phyloP scores from a whole-genome alignment of 2,888 invertebrate genomes.

The Gymnosoma rotundatum region DNA sequence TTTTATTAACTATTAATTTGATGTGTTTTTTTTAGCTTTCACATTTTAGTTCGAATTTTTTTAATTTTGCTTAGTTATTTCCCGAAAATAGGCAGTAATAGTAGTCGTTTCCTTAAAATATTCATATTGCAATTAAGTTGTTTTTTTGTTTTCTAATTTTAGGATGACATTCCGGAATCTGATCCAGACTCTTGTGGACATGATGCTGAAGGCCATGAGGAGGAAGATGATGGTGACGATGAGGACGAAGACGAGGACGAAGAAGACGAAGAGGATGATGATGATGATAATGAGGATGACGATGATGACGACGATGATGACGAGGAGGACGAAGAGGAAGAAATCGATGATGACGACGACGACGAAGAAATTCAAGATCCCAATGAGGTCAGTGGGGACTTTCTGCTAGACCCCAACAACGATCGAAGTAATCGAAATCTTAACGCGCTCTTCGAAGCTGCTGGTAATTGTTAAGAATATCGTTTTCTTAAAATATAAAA shows the following conservation, averaged over 20 bases:
- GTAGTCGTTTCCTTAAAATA: background rate
- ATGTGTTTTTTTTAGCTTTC: slow-evolving; percentile 44
- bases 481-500: background rate
- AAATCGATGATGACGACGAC: slow-evolving; percentile 82
- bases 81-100: slow-evolving; percentile 54
- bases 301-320: slow-evolving; percentile 78
- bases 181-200: slow-evolving; percentile 82
- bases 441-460: slow-evolving; percentile 96
- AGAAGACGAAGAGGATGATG: slow-evolving; percentile 81
- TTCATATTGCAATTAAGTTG: slow-evolving; percentile 8
- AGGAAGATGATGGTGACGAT: slow-evolving; percentile 82
- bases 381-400: slow-evolving; percentile 79
- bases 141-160: slow-evolving; percentile 64
- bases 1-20: slow-evolving; percentile 29
- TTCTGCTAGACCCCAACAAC: slow-evolving; percentile 83
- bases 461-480: slow-evolving; percentile 82
- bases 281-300: slow-evolving; percentile 77
- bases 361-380: slow-evolving; percentile 80
- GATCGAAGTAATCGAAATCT: slow-evolving; percentile 84
- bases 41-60: slow-evolving; percentile 50
- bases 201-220: slow-evolving; percentile 81
- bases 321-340: slow-evolving; percentile 82
- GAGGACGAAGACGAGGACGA: slow-evolving; percentile 82
- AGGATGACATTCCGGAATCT: slow-evolving; percentile 82
- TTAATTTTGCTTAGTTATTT: slow-evolving; percentile 57